phyloP scores from a whole-genome alignment of 2,797 vertebrate genomes.

The Poeciliopsis gracilis region DNA sequence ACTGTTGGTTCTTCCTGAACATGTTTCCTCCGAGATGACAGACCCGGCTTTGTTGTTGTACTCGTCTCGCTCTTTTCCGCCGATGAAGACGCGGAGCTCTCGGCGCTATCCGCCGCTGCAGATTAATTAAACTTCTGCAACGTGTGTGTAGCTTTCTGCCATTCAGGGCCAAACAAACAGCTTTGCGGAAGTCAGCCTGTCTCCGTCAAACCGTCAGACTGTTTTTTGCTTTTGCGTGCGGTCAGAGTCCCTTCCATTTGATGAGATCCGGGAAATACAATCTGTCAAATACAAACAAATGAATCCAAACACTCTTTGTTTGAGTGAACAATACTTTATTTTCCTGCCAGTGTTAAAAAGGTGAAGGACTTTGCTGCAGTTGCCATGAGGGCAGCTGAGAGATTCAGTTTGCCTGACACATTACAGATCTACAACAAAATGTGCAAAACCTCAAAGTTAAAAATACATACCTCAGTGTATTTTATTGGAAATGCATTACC shows the following conservation, averaged over 20 bases:
- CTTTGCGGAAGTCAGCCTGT: constrained; percentile 39
- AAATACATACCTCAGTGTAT: neutral
- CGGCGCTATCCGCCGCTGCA: constrained; percentile 5
- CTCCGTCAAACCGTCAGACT: constrained; percentile 9
- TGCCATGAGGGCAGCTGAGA: constrained; percentile 51
- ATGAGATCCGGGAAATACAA: neutral
- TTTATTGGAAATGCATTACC: neutral
- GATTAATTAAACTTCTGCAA: constrained; percentile 55
- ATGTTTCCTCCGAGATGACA: constrained; percentile 17
- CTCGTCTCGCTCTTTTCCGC: neutral
- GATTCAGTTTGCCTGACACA: neutral
- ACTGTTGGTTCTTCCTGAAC: constrained; percentile 43
- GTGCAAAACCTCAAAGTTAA: neutral
- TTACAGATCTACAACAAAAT: neutral
- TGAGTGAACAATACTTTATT: constrained; percentile 16
- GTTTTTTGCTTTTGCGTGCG: neutral
- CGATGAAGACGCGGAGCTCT: constrained; percentile 11
- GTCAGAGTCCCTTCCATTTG: constrained; percentile 12
- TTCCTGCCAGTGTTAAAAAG: constrained; percentile 13
- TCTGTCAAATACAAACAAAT: constrained; percentile 36
- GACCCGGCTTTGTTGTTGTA: constrained; percentile 19
- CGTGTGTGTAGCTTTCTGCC: constrained; percentile 27
- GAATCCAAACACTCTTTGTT: constrained; percentile 11
- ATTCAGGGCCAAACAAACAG: constrained; percentile 35
- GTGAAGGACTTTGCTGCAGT: constrained; percentile 26